Conservation (phyloP, 2,113 vertebrate species). For the Trogon surrucura region DNA sequence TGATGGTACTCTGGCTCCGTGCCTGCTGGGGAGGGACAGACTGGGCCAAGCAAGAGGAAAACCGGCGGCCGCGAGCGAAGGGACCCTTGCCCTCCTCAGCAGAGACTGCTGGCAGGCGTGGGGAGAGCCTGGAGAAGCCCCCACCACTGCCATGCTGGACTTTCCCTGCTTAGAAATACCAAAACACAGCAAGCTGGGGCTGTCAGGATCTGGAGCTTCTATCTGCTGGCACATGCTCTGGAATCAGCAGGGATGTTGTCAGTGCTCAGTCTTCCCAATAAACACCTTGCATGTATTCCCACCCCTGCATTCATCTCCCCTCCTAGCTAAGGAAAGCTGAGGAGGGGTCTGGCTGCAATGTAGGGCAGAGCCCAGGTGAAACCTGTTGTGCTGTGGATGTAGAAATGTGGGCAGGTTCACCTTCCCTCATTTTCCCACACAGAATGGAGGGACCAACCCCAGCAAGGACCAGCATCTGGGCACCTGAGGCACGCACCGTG, state of each 20-base stretch:
- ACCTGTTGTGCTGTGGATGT: fast-evolving
- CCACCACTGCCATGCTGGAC: neutral
- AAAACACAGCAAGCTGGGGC: neutral
- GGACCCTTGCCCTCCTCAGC: neutral
- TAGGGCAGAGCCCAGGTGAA: neutral
- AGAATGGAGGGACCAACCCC: fast-evolving
- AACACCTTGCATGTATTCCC: fast-evolving
- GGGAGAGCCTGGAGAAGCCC: neutral
- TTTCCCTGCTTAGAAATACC: neutral
- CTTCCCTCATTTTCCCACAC: fast-evolving
- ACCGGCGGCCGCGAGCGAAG: fast-evolving
- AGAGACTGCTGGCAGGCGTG: neutral
- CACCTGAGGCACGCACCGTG: fast-evolving
- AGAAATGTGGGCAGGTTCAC: neutral
- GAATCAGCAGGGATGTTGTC: fast-evolving
- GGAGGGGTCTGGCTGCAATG: neutral
- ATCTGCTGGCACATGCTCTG: neutral
- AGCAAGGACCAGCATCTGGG: fast-evolving
- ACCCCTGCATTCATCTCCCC: neutral
- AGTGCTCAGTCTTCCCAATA: neutral
- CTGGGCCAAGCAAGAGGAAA: neutral
- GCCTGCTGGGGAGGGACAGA: neutral
- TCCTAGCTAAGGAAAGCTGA: neutral
- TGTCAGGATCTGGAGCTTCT: neutral
- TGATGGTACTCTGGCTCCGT: constrained; percentile 24